These are phyloP conservation scores for Myoxocephalus aenaeus DNA, from an alignment of 2,797 vertebrate genomes.

Conservation along the genomic window DNA sequence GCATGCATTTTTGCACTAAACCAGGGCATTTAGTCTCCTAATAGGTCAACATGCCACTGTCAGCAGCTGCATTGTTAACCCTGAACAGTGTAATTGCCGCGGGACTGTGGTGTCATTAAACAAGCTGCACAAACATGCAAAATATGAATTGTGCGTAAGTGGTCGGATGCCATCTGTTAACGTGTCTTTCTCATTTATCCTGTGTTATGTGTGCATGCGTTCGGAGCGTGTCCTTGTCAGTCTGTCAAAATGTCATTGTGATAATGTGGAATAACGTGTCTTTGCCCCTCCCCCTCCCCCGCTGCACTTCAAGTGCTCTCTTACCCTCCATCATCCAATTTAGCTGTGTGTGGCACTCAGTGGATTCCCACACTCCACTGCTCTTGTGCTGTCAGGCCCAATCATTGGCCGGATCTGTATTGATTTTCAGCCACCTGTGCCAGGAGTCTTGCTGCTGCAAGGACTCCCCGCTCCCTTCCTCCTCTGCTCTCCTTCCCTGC, in stretches of 20 bases:
- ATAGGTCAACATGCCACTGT: conserved; percentile 71
- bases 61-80: conserved; percentile 75
- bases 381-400: conserved; percentile 68
- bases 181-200: conserved; percentile 36
- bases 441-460: conserved; percentile 73
- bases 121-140: conserved; percentile 46
- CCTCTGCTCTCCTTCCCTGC: conserved; percentile 61
- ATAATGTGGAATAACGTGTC: conserved; percentile 50
- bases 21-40: conserved; percentile 78
- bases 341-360: conserved; percentile 75
- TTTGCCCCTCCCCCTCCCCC: conserved; percentile 31
- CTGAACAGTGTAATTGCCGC: conserved; percentile 73
- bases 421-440: conserved; percentile 84
- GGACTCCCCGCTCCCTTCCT: conserved; percentile 58
- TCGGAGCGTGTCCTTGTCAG: conserved; percentile 47
- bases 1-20: conserved; percentile 82
- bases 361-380: conserved; percentile 80
- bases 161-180: conserved; percentile 48
- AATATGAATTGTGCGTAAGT: conserved; percentile 34
- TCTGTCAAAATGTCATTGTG: conserved; percentile 52
- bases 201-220: conserved; percentile 36
- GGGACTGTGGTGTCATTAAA: conserved; percentile 19
- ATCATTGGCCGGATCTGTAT: conserved; percentile 70
- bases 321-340: conserved; percentile 69
- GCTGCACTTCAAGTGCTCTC: conserved; percentile 33